Conservation (phyloP, 2,113 vertebrate genomes). For the Dissostichus mawsoni region DNA sequence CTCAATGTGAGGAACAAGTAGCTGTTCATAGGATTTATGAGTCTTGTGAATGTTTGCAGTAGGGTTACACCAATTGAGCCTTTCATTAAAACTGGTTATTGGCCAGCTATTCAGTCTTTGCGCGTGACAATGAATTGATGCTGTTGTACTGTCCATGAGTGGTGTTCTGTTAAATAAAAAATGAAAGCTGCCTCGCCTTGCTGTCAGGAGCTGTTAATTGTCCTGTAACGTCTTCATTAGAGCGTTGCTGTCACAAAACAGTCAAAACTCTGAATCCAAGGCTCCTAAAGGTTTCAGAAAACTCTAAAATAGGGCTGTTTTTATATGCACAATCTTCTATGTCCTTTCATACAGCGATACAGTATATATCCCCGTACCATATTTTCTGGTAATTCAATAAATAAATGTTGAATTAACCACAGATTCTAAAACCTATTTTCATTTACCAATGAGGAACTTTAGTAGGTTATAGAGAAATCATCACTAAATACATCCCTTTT, state of each 20-base stretch:
- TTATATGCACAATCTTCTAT: too few relatives aligned
- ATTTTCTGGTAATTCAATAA: too few relatives aligned
- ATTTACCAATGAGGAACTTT: too few relatives aligned
- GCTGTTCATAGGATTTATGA: background rate
- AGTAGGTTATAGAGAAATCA: too few relatives aligned
- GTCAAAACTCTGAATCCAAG: background rate
- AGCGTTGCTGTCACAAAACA: background rate
- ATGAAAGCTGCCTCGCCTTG: background rate
- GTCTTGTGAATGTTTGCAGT: constrained; percentile 17
- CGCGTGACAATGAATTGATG: background rate
- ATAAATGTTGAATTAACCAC: too few relatives aligned
- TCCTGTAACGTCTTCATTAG: background rate
- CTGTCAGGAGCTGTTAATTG: constrained; percentile 4
- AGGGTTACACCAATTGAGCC: background rate
- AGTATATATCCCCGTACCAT: too few relatives aligned
- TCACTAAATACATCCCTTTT: too few relatives aligned
- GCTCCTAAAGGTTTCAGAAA: background rate
- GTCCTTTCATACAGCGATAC: too few relatives aligned
- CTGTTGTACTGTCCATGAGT: background rate
- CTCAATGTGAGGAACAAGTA: background rate
- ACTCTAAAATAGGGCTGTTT: background rate
- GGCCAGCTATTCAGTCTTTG: background rate
- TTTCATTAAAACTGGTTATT: constrained; percentile 24
- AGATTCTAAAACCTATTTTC: too few relatives aligned
- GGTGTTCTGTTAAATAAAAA: background rate